A percentile compares a stretch with the other conserved stretches of the same genome.
Conservation (phyloP, 2,888 invertebrate genomes). For the Sinotaia quadrata region DNA sequence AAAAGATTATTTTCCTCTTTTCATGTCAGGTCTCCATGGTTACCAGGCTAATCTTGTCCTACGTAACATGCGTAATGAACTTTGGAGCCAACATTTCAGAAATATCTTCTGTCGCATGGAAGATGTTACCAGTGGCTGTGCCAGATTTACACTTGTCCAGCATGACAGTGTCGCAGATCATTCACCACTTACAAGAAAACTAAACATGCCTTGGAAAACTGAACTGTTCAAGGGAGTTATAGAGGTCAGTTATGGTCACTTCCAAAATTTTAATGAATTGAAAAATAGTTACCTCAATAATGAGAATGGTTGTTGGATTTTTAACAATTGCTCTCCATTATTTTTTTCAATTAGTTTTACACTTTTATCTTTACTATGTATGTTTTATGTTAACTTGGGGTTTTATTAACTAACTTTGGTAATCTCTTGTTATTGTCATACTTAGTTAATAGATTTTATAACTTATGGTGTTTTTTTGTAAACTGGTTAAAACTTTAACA, state of each 20-base stretch:
- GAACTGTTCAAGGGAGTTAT: constrained; percentile 60
- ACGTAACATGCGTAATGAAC: constrained; percentile 54
- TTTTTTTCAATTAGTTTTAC: too few species aligned
- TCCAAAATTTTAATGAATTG: too few species aligned
- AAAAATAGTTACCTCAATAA: too few species aligned
- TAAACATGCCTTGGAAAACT: constrained; percentile 63
- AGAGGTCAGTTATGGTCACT: constrained; percentile 52
- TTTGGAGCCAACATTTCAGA: constrained; percentile 64
- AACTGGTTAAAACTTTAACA: too few species aligned
- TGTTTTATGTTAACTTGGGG: background rate
- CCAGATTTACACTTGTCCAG: constrained; percentile 38
- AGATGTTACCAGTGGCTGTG: constrained; percentile 34
- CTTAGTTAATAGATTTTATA: too few species aligned
- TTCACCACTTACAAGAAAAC: constrained; percentile 36
- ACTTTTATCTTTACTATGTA: too few species aligned
- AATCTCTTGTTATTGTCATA: too few species aligned
- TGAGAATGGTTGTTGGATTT: too few species aligned
- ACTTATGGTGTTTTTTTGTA: too few species aligned
- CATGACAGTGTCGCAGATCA: constrained; percentile 39
- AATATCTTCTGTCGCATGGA: constrained; percentile 48
- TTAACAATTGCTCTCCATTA: too few species aligned
- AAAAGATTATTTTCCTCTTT: too few species aligned
- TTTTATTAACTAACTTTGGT: background rate
- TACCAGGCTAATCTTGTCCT: constrained; percentile 63
- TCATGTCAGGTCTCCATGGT: constrained; percentile 58